Conservation (phyloP, 2,888 invertebrate species). For the Fissipunctia ypsillon region DNA sequence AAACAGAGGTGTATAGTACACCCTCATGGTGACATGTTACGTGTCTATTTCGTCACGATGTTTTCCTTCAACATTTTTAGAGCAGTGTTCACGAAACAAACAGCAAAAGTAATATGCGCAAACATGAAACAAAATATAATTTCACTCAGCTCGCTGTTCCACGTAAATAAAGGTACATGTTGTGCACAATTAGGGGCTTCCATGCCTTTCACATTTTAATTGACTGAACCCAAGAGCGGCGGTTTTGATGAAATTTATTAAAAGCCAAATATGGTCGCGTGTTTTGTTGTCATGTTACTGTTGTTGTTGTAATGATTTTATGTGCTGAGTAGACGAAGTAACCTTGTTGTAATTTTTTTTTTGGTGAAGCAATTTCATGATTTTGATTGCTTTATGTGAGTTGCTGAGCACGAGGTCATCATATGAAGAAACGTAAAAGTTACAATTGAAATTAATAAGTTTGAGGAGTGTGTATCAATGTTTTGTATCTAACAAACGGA, state of each 20-base stretch:
- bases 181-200: slow-evolving; percentile 64
- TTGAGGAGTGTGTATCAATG: no score
- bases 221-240: slow-evolving; percentile 73
- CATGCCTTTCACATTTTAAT: slow-evolving; percentile 74
- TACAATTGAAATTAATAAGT: no score
- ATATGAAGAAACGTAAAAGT: no score
- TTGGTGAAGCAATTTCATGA: not conserved
- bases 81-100: not conserved
- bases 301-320: slow-evolving; percentile 28
- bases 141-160: slow-evolving; percentile 32
- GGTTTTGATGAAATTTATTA: slow-evolving; percentile 78
- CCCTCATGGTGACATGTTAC: not conserved
- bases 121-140: slow-evolving; percentile 45
- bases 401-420: not conserved
- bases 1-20: not conserved
- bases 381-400: not conserved
- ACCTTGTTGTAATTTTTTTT: not conserved
- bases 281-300: slow-evolving; percentile 31
- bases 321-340: not conserved
- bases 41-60: not conserved
- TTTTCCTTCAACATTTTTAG: not conserved
- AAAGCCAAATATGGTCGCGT: slow-evolving; percentile 71
- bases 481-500: no score
- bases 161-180: slow-evolving; percentile 57
- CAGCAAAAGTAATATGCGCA: slow-evolving; percentile 13